Percentiles rank a stretch among this genome's conserved stretches.
phyloP scores from a whole-genome alignment of 2,113 vertebrate genomes.

The Poeciliopsis prolifica region DNA sequence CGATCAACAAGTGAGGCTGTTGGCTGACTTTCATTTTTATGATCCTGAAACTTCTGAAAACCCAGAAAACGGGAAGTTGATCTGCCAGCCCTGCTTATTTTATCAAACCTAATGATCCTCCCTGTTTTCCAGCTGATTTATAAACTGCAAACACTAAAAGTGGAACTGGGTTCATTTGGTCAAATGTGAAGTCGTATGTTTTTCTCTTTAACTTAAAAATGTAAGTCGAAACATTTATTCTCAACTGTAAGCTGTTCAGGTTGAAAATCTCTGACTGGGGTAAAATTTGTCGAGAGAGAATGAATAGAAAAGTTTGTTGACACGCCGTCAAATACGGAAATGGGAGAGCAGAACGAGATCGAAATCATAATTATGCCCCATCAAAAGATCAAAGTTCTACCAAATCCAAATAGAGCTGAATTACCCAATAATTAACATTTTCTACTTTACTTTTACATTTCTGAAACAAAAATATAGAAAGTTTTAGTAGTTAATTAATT shows the following conservation, averaged over 20 bases:
- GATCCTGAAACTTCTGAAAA: background rate
- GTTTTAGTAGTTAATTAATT: background rate
- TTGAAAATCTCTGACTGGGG: too few relatives aligned
- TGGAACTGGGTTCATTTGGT: background rate
- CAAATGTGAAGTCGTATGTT: too few relatives aligned
- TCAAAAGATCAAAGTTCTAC: constrained; percentile 2
- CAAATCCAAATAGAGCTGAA: background rate
- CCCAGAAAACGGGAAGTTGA: constrained; percentile 25
- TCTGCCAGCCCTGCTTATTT: background rate
- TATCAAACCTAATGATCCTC: background rate
- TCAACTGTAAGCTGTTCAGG: background rate
- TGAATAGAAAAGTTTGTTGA: background rate
- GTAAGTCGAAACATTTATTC: background rate
- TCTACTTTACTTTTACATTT: background rate
- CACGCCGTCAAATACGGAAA: background rate
- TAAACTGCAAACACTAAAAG: background rate
- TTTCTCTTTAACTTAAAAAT: too few relatives aligned
- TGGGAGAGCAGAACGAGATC: background rate
- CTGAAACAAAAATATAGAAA: background rate
- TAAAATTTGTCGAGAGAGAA: background rate
- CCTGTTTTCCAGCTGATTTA: background rate
- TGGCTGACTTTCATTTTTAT: constrained; percentile 14
- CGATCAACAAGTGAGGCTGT: background rate
- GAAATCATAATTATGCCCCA: background rate
- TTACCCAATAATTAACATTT: background rate